Conservation (phyloP, 2,888 invertebrate genomes). For the Dascillus cervinus region DNA sequence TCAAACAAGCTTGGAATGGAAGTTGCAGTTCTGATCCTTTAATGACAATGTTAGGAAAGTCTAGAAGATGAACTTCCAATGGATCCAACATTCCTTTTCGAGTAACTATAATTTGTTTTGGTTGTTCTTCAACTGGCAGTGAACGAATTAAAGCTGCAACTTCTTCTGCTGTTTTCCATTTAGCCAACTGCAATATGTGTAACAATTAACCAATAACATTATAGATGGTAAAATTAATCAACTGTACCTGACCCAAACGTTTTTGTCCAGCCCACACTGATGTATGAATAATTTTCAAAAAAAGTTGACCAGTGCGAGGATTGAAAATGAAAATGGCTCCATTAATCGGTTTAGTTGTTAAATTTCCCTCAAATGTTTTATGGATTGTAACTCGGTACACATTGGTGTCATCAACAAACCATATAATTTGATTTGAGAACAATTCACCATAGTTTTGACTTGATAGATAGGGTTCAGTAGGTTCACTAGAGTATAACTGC, state of each 20-base stretch:
- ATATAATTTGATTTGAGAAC: conserved; percentile 99
- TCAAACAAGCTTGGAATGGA: conserved; percentile 97
- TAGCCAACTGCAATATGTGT: conserved; percentile 65
- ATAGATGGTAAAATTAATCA: too few relatives aligned
- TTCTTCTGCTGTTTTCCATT: conserved; percentile 99
- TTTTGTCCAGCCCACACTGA: conserved; percentile 99
- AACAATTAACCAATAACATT: not conserved
- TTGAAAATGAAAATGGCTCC: conserved; percentile 99
- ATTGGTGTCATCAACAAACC: conserved; percentile 99
- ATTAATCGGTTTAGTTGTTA: conserved; percentile 99
- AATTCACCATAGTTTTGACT: conserved; percentile 99
- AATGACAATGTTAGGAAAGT: conserved; percentile 99
- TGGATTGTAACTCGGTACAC: conserved; percentile 99
- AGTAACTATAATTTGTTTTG: conserved; percentile 99
- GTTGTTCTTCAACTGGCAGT: conserved; percentile 98
- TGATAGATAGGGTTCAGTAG: conserved; percentile 97
- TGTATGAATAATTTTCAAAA: conserved; percentile 99
- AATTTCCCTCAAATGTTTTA: conserved; percentile 98
- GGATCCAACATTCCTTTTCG: conserved; percentile 99
- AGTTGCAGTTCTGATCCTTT: conserved; percentile 97
- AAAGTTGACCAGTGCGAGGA: conserved; percentile 96
- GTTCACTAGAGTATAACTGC: conserved; percentile 97
- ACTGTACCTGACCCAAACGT: conserved; percentile 97
- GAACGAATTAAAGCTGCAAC: conserved; percentile 98
- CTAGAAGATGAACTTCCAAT: conserved; percentile 97